Conservation (phyloP, 2,797 vertebrate species). For the Myoxocephalus aenaeus region DNA sequence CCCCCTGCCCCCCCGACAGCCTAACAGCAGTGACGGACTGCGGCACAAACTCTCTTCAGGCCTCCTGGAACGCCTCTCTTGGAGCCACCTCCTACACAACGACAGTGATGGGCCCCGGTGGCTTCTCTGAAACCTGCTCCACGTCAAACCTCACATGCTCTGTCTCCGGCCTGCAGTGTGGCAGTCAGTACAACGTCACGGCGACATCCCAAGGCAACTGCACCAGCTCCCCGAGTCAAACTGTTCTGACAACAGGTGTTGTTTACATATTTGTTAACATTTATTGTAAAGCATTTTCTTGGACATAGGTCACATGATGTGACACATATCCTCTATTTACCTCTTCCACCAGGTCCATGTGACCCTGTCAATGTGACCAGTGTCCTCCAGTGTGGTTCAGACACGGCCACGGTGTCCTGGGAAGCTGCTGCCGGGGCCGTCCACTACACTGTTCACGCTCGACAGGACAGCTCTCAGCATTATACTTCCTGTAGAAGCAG, state of each 20-base stretch:
- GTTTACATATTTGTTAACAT: constrained; percentile 6
- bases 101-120: constrained; percentile 41
- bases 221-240: constrained; percentile 57
- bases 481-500: constrained; percentile 66
- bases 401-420: constrained; percentile 75
- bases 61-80: constrained; percentile 64
- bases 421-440: constrained; percentile 51
- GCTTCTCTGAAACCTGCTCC: constrained; percentile 49
- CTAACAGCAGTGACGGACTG: constrained; percentile 57
- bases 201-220: constrained; percentile 62
- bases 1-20: constrained; percentile 66
- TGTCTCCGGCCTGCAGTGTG: constrained; percentile 65
- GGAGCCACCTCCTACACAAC: constrained; percentile 62
- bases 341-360: constrained; percentile 70
- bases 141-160: constrained; percentile 61
- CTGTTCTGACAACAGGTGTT: constrained; percentile 63
- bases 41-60: constrained; percentile 56
- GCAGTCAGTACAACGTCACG: constrained; percentile 64
- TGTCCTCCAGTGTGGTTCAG: constrained; percentile 68
- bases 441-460: constrained; percentile 68
- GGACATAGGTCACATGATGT: not conserved
- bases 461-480: constrained; percentile 29
- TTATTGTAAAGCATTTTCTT: not conserved
- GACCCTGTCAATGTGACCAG: constrained; percentile 70
- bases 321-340: not conserved